Evolutionary conservation across 2,113 vertebrate genomes (phyloP).

Genomic region (Pontoporia blainvillei): DNA sequence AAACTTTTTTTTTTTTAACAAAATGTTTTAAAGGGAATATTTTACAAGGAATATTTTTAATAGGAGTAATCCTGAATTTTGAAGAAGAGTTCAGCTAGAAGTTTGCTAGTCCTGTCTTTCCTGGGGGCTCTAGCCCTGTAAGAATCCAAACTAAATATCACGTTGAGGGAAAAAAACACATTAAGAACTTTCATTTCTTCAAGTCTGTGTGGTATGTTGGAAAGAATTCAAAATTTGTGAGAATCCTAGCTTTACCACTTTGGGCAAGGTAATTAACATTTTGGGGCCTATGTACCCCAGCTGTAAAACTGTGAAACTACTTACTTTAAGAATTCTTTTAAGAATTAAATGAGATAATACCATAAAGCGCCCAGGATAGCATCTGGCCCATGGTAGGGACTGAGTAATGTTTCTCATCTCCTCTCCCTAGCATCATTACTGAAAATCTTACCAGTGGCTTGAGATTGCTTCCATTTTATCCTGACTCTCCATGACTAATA

Average conservation of each 20-base stretch:
- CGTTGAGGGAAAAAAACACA: not conserved
- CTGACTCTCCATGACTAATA: not conserved
- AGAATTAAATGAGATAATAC: not conserved
- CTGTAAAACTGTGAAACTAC: not conserved
- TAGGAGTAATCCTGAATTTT: not conserved
- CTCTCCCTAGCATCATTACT: not conserved
- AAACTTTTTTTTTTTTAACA: not conserved
- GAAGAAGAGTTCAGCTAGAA: not conserved
- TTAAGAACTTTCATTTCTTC: not conserved
- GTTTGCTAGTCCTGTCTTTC: not conserved
- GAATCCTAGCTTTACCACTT: not conserved
- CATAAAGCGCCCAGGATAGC: not conserved
- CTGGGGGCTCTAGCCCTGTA: not conserved
- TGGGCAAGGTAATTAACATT: not conserved
- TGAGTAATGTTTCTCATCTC: not conserved
- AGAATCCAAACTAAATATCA: not conserved
- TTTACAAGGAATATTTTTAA: constrained; percentile 24
- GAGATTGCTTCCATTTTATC: constrained; percentile 12
- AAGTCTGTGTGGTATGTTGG: not conserved
- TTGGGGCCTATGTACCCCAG: not conserved
- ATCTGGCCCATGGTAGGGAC: not conserved
- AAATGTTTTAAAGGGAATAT: not conserved
- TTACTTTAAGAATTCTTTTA: not conserved
- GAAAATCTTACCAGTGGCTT: not conserved
- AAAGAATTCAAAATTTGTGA: not conserved